phyloP scores from a whole-genome alignment of 1,140 invertebrate genomes.

The Magallana gigas region DNA sequence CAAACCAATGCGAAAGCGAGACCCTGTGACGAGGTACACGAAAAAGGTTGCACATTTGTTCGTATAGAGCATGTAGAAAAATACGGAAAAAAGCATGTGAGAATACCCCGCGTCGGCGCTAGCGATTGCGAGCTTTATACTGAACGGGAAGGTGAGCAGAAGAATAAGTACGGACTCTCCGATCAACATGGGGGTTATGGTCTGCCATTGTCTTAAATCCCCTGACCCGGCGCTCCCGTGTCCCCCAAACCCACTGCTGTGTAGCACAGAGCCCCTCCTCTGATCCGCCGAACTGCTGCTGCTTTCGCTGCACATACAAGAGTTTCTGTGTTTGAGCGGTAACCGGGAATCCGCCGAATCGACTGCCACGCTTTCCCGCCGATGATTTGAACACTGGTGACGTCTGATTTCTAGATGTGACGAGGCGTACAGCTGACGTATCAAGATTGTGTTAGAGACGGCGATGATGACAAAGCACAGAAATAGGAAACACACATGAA shows the following conservation, averaged over 20 bases:
- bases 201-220: conserved; percentile 10
- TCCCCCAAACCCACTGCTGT: too few relatives aligned
- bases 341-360: not conserved
- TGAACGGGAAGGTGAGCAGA: conserved; percentile 69
- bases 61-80: conserved; percentile 69
- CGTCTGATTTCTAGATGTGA: conserved; percentile 36
- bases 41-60: conserved; percentile 71
- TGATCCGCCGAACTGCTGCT: not conserved
- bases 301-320: not conserved
- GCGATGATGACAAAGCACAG: conserved; percentile 66
- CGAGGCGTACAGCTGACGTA: conserved; percentile 59
- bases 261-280: not conserved
- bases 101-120: conserved; percentile 43
- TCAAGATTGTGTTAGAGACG: conserved; percentile 65
- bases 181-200: conserved; percentile 66
- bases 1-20: conserved; percentile 60
- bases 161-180: conserved; percentile 67
- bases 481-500: conserved; percentile 61
- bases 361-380: not conserved
- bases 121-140: conserved; percentile 59
- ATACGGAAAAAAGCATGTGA: conserved; percentile 64
- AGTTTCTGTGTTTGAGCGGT: not conserved
- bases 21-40: conserved; percentile 66
- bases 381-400: not conserved
- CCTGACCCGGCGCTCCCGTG: not conserved